Evolutionary conservation across 2,888 invertebrate species (phyloP).

Genomic region (Orthosia gothica): DNA sequence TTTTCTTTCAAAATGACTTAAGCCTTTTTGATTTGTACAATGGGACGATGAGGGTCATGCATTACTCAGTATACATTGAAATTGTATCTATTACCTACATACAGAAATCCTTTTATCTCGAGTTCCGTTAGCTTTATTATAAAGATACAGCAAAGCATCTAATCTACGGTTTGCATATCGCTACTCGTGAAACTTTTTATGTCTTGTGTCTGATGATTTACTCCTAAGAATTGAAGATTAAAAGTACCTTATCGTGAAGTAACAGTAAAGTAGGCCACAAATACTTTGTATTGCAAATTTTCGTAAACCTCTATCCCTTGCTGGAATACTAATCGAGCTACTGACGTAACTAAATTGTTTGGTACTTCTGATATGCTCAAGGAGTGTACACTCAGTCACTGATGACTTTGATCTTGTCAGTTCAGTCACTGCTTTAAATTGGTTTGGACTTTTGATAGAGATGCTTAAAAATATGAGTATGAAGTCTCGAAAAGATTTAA

Average conservation of each 20-base stretch:
- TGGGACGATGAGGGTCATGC: neutral
- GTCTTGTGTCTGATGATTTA: neutral
- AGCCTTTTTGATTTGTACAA: neutral
- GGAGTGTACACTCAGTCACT: neutral
- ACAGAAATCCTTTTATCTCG: neutral
- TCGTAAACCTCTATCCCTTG: slow-evolving; percentile 12
- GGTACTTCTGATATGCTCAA: neutral
- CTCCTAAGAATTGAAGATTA: neutral
- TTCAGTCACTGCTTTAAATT: neutral
- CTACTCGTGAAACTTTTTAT: neutral
- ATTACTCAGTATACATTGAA: neutral
- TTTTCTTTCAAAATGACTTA: neutral
- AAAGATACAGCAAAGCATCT: neutral
- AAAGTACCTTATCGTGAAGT: slow-evolving; percentile 1
- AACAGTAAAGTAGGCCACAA: slow-evolving; percentile 15
- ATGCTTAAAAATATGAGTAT: too few relatives aligned
- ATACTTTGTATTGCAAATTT: slow-evolving; percentile 43
- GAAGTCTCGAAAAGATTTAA: too few relatives aligned
- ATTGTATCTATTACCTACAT: neutral
- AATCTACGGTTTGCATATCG: neutral
- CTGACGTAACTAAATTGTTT: slow-evolving; percentile 45
- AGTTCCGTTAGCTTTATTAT: too few relatives aligned
- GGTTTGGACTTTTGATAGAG: too few relatives aligned
- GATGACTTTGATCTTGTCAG: neutral
- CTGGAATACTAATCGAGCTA: slow-evolving; percentile 45